Base-by-base conservation (phyloP, 1,140 invertebrate genomes). In the Antheraea pernyi region DNA sequence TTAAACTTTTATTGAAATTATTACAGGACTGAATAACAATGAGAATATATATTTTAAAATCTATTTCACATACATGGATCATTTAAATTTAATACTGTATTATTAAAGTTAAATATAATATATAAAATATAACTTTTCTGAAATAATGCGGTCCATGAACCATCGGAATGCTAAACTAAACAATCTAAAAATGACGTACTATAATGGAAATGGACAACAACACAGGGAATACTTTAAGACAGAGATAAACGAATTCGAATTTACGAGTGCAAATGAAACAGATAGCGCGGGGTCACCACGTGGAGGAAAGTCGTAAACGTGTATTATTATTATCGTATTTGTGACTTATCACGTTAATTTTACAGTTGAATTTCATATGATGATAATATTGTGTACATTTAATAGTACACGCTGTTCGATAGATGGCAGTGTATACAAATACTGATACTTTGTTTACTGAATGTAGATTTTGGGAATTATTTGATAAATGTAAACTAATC, bases 171-270 rank as follows among this genome's bases (percentile, higher is more conserved):
- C 13, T 1, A 53, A 53, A 9, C 46, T 0, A 53, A 53, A 53
- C 46, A 13, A 53, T 53, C 6, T 53, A 53, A 53, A 53, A 53
- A 16, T 89, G 85, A 88, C 89, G 84, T 86, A 90, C 84, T 89
- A 83, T 89, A 91, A 91, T 91, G 88, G 87, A 91, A 90, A 90
- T 88, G 80, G 77, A 83, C 82, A 89, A 84, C 88, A 53, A 80
- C 71, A 74, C 79, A 86, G 83, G 0, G 46, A 48, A 53, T 53
- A 91, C 85, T 84, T 88, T 80, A 84, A 77, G 82, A 85, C 68
- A 59, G 86, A 82, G 87, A 89, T 68, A 79, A 79, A 80, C 77
- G 60, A 76, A 68, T 75, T 58, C 71, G 70, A 66, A 78, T 70
- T 30, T 59, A 74, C 69, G 72, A 58, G 85, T 70, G 75, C 71